A percentile compares a stretch with the other conserved stretches of the same genome.
Evolutionary conservation across 2,888 invertebrate species (phyloP).

Genomic region (Cordilura impudica): DNA sequence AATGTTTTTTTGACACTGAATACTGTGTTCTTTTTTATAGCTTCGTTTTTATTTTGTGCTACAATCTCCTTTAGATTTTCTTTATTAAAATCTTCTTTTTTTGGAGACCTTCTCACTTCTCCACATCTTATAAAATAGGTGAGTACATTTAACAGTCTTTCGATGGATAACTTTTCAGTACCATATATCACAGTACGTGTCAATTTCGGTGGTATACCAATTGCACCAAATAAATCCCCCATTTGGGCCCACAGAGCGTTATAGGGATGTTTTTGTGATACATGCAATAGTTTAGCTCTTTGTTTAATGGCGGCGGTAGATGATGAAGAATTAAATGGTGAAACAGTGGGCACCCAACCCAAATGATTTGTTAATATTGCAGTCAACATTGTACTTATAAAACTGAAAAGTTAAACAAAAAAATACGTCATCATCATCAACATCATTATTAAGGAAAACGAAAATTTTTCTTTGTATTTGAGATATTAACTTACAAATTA

Average conservation of each 20-base stretch:
- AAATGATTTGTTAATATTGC: conserved; percentile 93
- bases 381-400: conserved; percentile 92
- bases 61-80: conserved; percentile 71
- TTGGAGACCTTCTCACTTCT: conserved; percentile 81
- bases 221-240: conserved; percentile 90
- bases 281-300: conserved; percentile 79
- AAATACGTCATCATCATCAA: background rate
- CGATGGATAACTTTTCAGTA: conserved; percentile 81
- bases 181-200: conserved; percentile 90
- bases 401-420: conserved; percentile 82
- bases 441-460: background rate
- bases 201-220: conserved; percentile 87
- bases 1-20: too few relatives aligned
- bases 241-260: conserved; percentile 95
- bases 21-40: conserved; percentile 68
- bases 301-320: conserved; percentile 73
- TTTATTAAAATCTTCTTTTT: conserved; percentile 77
- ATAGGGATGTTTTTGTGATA: conserved; percentile 85
- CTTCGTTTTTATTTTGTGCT: conserved; percentile 65
- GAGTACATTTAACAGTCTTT: conserved; percentile 86
- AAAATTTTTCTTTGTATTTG: background rate
- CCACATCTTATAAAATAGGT: conserved; percentile 93
- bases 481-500: conserved; percentile 89
- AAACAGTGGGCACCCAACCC: conserved; percentile 92
- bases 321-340: conserved; percentile 74